phyloP scores from a whole-genome alignment of 2,113 vertebrate genomes.

The Amphiprion percula region DNA sequence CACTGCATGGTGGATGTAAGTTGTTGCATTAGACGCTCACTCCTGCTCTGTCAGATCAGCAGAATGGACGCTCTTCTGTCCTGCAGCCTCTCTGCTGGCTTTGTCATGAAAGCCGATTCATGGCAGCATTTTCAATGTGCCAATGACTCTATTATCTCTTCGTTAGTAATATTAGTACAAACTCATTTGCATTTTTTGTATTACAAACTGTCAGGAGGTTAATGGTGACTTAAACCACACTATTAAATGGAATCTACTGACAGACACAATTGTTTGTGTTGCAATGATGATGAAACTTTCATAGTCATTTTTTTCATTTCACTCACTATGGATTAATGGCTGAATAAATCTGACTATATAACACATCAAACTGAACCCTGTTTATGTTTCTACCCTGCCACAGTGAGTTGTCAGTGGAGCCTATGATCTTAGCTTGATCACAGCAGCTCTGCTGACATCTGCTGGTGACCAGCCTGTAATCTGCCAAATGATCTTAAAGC shows the following conservation, averaged over 20 bases:
- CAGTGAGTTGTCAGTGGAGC: slow-evolving; percentile 33
- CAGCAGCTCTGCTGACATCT: slow-evolving; percentile 69
- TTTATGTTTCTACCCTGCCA: slow-evolving; percentile 46
- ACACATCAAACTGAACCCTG: slow-evolving; percentile 41
- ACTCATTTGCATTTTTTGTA: slow-evolving; percentile 54
- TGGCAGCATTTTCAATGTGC: slow-evolving; percentile 13
- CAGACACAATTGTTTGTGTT: slow-evolving; percentile 46
- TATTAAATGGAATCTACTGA: slow-evolving; percentile 54
- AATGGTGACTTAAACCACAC: slow-evolving; percentile 37
- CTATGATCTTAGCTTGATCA: slow-evolving; percentile 46
- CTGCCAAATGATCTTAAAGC: slow-evolving; percentile 59
- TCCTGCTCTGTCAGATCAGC: slow-evolving; percentile 51
- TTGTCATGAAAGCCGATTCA: slow-evolving; percentile 27
- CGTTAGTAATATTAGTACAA: slow-evolving; percentile 47
- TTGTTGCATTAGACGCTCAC: slow-evolving; percentile 57
- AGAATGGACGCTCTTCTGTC: slow-evolving; percentile 44
- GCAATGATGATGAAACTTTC: slow-evolving; percentile 58
- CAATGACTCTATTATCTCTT: slow-evolving; percentile 35
- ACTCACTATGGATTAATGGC: slow-evolving; percentile 37
- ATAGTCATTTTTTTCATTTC: slow-evolving; percentile 21
- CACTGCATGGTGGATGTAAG: slow-evolving; percentile 62
- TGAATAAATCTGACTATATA: slow-evolving; percentile 46
- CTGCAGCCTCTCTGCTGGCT: slow-evolving; percentile 32
- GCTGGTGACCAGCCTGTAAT: slow-evolving; percentile 70
- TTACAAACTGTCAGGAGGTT: slow-evolving; percentile 50